Base-by-base conservation (phyloP, 2,113 vertebrate genomes). In the Orycteropus afer region DNA sequence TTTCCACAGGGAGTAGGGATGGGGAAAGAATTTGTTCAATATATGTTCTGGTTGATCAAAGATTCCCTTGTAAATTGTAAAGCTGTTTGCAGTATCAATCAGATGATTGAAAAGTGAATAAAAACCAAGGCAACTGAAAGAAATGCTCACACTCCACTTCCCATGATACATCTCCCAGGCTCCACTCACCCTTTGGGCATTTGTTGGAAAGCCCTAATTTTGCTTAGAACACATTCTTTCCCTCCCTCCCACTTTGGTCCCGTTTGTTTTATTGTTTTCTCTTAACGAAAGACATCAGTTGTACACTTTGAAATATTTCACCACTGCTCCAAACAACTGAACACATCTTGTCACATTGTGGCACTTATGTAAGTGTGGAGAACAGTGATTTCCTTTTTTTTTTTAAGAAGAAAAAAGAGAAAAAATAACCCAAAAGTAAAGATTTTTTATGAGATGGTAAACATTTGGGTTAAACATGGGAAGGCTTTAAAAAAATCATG, bases 11-110 rank as follows among this genome's bases (percentile, higher is more conserved):
- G 88, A 93, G 97, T 98, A 93, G 97, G 98, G 97, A 98, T 98
- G 98, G 98, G 94, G 90, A 96, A 98, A 98, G 98, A 97, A 88
- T 98, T 98, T 98, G 98, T 98, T 98, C 98, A 97, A 97, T 98
- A 98, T 97, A 96, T 99, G 98, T 99, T 99, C 99, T 99, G 98
- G 98, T 99, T 97, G 97, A 98, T 96, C 98, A 98, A 98, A 99
- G 98, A 98, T 98, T 99, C 98, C 98, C 99, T 99, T 99, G 99
- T 99, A 99, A 99, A 98, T 99, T 99, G 99, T 99, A 99, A 99
- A 99, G 99, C 99, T 99, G 99, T 99, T 99, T 99, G 99, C 99
- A 98, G 98, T 99, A 99, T 99, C 99, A 99, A 98, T 99, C 99
- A 99, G 98, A 99, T 98, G 99, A 99, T 99, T 99, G 99, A 98